Evolutionary conservation across 1,140 invertebrate genomes (phyloP).

Genomic region (Eupeodes corollae): DNA sequence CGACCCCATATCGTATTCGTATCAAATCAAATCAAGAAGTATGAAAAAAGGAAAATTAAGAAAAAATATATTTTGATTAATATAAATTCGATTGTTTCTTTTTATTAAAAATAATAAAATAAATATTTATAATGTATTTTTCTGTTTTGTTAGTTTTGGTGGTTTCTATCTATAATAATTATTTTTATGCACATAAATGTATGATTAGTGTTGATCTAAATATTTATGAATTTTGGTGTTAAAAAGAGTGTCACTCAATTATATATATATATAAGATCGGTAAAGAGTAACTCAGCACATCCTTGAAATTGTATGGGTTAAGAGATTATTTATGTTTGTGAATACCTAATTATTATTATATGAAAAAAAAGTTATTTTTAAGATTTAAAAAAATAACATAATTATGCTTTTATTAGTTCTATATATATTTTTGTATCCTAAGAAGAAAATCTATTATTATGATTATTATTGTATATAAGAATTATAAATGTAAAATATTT

Average conservation of each 20-base stretch:
- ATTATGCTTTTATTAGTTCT: no score
- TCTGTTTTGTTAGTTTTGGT: not conserved
- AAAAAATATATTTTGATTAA: constrained; percentile 36
- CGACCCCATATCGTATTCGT: constrained; percentile 37
- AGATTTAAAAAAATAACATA: no score
- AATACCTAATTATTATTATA: no score
- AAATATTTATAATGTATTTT: constrained; percentile 3
- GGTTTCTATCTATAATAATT: constrained; percentile 4
- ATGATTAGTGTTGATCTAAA: not conserved
- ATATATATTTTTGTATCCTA: not conserved
- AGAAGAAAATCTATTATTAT: not conserved
- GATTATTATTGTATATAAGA: not conserved
- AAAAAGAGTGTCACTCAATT: not conserved
- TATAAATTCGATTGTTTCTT: constrained; percentile 21
- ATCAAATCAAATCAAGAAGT: constrained; percentile 28
- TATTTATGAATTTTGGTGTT: not conserved
- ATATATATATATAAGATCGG: not conserved
- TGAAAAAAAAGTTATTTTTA: no score
- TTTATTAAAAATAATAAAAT: constrained; percentile 5
- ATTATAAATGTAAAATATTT: not conserved
- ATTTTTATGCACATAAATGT: not conserved
- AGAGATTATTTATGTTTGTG: no score
- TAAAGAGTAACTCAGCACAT: not conserved
- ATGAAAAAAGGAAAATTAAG: constrained; percentile 37
- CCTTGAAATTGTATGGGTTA: no score